Evolutionary conservation across 1,140 invertebrate genomes (phyloP).

Genomic region (Procambarus clarkii): DNA sequence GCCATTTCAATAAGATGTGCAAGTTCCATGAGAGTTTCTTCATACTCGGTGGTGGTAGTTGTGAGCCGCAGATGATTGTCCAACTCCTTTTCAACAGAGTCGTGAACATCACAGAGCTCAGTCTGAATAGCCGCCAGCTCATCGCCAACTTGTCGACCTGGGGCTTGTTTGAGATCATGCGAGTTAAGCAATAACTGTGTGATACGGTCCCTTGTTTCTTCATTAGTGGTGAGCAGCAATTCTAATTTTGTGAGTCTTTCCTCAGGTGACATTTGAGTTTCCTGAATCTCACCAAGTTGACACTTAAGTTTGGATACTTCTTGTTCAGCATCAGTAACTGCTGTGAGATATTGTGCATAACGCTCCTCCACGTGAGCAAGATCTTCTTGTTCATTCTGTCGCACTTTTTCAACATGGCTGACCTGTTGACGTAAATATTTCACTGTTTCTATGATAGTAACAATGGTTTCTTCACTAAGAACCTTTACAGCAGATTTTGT

Average conservation of each 20-base stretch:
- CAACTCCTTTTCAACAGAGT: conserved; percentile 81
- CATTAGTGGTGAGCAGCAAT: conserved; percentile 61
- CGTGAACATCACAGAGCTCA: conserved; percentile 66
- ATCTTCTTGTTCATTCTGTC: conserved; percentile 53
- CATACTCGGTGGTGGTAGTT: conserved; percentile 88
- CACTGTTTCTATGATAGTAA: conserved; percentile 77
- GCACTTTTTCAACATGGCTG: conserved; percentile 80
- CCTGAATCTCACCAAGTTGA: conserved; percentile 62
- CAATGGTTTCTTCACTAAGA: conserved; percentile 77
- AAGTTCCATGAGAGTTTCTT: conserved; percentile 89
- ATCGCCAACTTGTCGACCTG: conserved; percentile 38
- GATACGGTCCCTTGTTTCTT: conserved; percentile 58
- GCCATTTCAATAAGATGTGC: conserved; percentile 88
- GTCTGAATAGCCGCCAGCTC: conserved; percentile 64
- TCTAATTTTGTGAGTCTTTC: conserved; percentile 65
- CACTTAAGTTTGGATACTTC: conserved; percentile 64
- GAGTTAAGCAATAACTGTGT: conserved; percentile 47
- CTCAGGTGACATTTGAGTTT: conserved; percentile 56
- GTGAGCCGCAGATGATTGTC: conserved; percentile 85
- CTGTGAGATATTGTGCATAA: conserved; percentile 43
- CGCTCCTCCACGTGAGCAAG: conserved; percentile 41
- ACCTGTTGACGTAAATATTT: conserved; percentile 78
- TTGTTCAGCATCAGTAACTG: conserved; percentile 60
- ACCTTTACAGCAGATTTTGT: conserved; percentile 77
- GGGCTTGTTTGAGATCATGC: conserved; percentile 30